These are phyloP conservation scores for Liopterus haemorrhoidalis DNA, from an alignment of 2,888 invertebrate genomes.

Conservation along the genomic window DNA sequence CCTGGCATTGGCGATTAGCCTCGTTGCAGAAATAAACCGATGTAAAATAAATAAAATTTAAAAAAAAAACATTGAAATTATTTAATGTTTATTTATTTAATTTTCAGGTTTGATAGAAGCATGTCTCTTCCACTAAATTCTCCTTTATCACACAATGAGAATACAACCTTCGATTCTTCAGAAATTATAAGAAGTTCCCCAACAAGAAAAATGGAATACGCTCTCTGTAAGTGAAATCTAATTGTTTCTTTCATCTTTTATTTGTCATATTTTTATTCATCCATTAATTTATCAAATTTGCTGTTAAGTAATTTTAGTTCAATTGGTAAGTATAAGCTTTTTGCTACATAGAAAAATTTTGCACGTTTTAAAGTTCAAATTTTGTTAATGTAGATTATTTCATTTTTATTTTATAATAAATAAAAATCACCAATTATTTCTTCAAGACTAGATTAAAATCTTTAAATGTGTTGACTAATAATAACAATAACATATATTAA, in stretches of 20 bases:
- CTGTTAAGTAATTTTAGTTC: conserved; percentile 13
- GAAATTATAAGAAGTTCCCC: conserved; percentile 43
- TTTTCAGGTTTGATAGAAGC: conserved; percentile 61
- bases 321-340: conserved; percentile 5
- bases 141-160: conserved; percentile 48
- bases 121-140: conserved; percentile 60
- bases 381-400: no score
- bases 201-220: conserved; percentile 73
- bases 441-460: no score
- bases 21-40: no score
- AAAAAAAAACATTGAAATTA: conserved; percentile 3
- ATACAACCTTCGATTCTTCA: conserved; percentile 47
- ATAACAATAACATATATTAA: no score
- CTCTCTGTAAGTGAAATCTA: conserved; percentile 64
- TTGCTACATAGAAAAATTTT: conserved; percentile 9
- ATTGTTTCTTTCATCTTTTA: conserved; percentile 21
- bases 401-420: no score
- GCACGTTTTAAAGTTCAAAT: no score
- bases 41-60: conserved; percentile 16
- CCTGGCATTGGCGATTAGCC: no score
- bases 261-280: conserved; percentile 24
- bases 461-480: no score
- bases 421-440: no score
- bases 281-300: conserved; percentile 15
- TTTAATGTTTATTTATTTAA: conserved; percentile 14